These are phyloP conservation scores for Eulemur rufifrons DNA, from an alignment of 2,113 vertebrate species.

Conservation along the genomic window DNA sequence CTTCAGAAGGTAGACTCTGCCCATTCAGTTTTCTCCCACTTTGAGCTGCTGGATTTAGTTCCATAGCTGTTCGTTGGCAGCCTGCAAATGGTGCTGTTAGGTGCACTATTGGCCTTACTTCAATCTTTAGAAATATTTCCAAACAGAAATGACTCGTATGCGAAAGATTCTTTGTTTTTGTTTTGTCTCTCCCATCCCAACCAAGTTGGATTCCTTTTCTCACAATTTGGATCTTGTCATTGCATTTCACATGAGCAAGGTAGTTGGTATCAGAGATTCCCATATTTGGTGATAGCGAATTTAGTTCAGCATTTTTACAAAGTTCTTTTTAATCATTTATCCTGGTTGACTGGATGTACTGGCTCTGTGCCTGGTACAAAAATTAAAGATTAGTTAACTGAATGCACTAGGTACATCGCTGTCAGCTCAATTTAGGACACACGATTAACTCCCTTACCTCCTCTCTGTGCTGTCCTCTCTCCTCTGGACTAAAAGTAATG, in stretches of 20 bases:
- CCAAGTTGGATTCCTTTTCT: slow-evolving; percentile 4
- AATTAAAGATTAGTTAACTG: slow-evolving; percentile 65
- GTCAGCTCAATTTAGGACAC: background rate
- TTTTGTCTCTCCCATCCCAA: slow-evolving; percentile 7
- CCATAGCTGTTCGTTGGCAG: background rate
- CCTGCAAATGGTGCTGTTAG: background rate
- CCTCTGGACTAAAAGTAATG: background rate
- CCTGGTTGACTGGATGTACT: background rate
- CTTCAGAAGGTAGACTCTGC: background rate
- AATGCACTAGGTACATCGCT: background rate
- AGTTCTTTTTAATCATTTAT: slow-evolving; percentile 42
- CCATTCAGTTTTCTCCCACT: background rate
- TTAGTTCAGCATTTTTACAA: slow-evolving; percentile 40
- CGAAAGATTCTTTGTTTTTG: background rate
- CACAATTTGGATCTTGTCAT: background rate
- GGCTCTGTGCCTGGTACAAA: slow-evolving; percentile 39
- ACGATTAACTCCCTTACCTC: background rate
- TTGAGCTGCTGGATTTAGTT: background rate
- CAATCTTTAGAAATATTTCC: background rate
- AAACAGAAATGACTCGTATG: background rate
- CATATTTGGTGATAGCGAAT: slow-evolving; percentile 36
- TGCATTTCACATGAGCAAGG: slow-evolving; percentile 20
- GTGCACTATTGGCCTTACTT: background rate
- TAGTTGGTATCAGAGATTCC: background rate
- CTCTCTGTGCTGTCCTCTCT: background rate